Percentiles rank a stretch among this genome's conserved stretches.
phyloP scores from a whole-genome alignment of 1,140 invertebrate genomes.

The Rhagoletis zephyria region DNA sequence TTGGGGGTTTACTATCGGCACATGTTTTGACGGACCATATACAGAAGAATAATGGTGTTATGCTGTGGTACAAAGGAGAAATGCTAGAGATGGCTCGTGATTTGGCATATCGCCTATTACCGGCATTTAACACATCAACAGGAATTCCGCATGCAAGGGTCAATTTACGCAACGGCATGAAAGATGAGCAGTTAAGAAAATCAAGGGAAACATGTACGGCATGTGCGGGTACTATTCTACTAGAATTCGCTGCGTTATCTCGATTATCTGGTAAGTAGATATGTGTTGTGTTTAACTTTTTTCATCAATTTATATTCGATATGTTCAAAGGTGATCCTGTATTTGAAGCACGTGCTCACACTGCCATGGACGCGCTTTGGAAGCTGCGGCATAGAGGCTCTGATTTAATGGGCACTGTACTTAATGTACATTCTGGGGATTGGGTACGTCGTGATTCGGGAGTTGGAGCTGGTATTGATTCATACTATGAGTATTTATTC shows the following conservation, averaged over 20 bases:
- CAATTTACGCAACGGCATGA: constrained; percentile 91
- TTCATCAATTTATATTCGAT: constrained; percentile 1
- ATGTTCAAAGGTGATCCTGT: constrained; percentile 78
- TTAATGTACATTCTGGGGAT: constrained; percentile 97
- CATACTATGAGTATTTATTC: constrained; percentile 98
- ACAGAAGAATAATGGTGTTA: constrained; percentile 81
- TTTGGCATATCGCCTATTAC: constrained; percentile 90
- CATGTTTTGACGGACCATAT: constrained; percentile 91
- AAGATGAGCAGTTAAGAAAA: constrained; percentile 81
- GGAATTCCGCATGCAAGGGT: constrained; percentile 96
- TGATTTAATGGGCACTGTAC: constrained; percentile 93
- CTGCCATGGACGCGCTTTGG: constrained; percentile 98
- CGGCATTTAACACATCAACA: constrained; percentile 98
- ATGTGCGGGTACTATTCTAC: constrained; percentile 97
- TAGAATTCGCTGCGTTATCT: constrained; percentile 97
- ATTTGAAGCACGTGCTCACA: constrained; percentile 95
- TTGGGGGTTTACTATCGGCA: constrained; percentile 93
- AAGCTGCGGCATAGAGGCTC: constrained; percentile 91
- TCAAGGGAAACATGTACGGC: constrained; percentile 95
- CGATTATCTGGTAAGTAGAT: constrained; percentile 82
- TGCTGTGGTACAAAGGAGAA: constrained; percentile 94
- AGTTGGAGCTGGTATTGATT: constrained; percentile 98
- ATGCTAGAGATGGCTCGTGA: constrained; percentile 92
- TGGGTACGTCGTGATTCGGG: constrained; percentile 96
- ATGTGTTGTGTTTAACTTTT: too few relatives aligned